These are phyloP conservation scores for Serripes groenlandicus DNA, from an alignment of 2,888 invertebrate genomes.

Conservation along the genomic window DNA sequence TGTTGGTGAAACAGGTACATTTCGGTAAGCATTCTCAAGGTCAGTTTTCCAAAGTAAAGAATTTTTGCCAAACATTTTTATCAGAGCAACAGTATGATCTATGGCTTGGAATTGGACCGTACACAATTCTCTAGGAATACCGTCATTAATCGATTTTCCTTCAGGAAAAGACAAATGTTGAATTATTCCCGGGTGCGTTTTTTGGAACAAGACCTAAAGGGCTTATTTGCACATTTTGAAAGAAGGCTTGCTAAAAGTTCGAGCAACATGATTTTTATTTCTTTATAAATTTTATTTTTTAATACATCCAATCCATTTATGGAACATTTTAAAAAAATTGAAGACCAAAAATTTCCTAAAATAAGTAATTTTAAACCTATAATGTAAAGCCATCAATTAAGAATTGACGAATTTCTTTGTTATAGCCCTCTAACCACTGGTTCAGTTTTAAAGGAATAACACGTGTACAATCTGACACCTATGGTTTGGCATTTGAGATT, in stretches of 20 bases:
- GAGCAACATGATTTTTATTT: no score
- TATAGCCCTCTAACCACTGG: slow-evolving; percentile 22
- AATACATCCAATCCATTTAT: no score
- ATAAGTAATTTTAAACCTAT: slow-evolving; percentile 44
- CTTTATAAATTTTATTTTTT: no score
- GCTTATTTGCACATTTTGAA: background rate
- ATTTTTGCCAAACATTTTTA: slow-evolving; percentile 10
- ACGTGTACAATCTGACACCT: background rate
- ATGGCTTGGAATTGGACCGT: slow-evolving; percentile 40
- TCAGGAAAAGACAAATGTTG: slow-evolving; percentile 54
- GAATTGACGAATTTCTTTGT: slow-evolving; percentile 1
- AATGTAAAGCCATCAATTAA: slow-evolving; percentile 30
- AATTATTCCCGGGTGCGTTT: slow-evolving; percentile 46
- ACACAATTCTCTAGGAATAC: slow-evolving; percentile 19
- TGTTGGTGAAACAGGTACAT: slow-evolving; percentile 45
- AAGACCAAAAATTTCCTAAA: background rate
- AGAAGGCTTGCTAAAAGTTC: background rate
- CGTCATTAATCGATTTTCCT: slow-evolving; percentile 48
- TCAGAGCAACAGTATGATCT: slow-evolving; percentile 32
- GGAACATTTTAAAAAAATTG: no score
- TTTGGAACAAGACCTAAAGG: slow-evolving; percentile 43
- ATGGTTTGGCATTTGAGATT: background rate
- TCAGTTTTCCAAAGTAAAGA: slow-evolving; percentile 49
- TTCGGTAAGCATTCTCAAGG: slow-evolving; percentile 41
- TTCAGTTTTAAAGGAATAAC: background rate